These are phyloP conservation scores for Psilanteris sp. DNA, from an alignment of 1,140 invertebrate species.

Conservation along the genomic window DNA sequence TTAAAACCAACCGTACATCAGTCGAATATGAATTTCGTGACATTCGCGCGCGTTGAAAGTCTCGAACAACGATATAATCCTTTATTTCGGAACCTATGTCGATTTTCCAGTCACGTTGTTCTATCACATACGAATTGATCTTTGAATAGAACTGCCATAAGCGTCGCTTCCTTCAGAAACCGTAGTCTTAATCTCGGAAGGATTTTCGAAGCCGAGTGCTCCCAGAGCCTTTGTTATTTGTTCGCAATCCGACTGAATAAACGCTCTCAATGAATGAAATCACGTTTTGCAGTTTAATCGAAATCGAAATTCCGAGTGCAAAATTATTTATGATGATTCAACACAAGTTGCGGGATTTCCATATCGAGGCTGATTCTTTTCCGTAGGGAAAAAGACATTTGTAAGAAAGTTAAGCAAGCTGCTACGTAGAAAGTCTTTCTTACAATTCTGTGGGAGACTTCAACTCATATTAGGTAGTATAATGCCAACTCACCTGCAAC, in stretches of 20 bases:
- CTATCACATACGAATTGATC: conserved; percentile 41
- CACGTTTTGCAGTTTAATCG: conserved; percentile 34
- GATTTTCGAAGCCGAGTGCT: conserved; percentile 37
- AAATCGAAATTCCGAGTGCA: conserved; percentile 18
- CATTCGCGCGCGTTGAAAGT: conserved; percentile 15
- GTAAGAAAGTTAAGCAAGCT: conserved; percentile 7
- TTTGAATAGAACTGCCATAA: conserved; percentile 30
- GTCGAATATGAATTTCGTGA: conserved; percentile 2
- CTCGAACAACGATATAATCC: conserved; percentile 13
- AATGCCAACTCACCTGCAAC: conserved; percentile 36
- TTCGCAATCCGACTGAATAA: conserved; percentile 37
- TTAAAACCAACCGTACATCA: too few species aligned
- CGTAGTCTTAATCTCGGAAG: conserved; percentile 35
- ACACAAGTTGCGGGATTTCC: conserved; percentile 11
- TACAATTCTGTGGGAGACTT: conserved; percentile 18
- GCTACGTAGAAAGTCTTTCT: conserved; percentile 3
- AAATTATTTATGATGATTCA: conserved; percentile 44
- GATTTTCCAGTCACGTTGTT: conserved; percentile 55
- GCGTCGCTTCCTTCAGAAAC: conserved; percentile 12
- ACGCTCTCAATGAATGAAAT: conserved; percentile 28
- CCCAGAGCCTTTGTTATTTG: conserved; percentile 25
- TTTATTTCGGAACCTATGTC: not conserved
- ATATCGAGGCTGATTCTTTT: conserved; percentile 6
- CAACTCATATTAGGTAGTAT: conserved; percentile 10
- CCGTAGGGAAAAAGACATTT: conserved; percentile 8